Evolutionary conservation across 2,113 vertebrate species (phyloP), one percentile per base, ranked within the genome.

Genomic region (Pan paniscus): DNA sequence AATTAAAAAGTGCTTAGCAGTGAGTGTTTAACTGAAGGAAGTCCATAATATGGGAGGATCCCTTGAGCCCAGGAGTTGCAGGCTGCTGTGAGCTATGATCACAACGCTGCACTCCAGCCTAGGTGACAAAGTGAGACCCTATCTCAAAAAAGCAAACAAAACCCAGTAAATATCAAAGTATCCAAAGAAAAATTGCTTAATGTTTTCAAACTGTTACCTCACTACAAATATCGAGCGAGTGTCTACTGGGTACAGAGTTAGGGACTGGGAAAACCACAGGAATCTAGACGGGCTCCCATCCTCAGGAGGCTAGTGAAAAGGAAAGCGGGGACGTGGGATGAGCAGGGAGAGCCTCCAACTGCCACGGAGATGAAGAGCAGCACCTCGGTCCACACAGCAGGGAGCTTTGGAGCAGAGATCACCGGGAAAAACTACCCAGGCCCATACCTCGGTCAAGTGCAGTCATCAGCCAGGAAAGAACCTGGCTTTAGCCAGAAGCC

Each of bases 351-450:
- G 5, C 8, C 50, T 68, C 57, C 32, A 38, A 1, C 20, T 4
- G 43, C 1, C 38, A 20, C 2, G 6, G 3, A 1, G 11, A 57
- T 17, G 17, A 6, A 1, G 13, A 17, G 20, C 61, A 79, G 18
- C 9, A 75, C 80, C 40, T 1, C 0, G 0, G 23, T 52, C 43
- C n/a, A 38, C 43, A 25, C 14, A 46, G 0, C 6, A 12, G 11
- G 32, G 16, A 1, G 0, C 27, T 32, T 35, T n/a, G 3, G 70
- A 48, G 59, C n/a, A 64, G 55, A 88, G 57, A 70, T 59, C 1
- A 0, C 68, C 5, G 9, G 61, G 11, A 64, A 22, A 38, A 18
- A 10, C 2, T 0, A 25, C 46, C 92, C 72, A 38, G 32, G 8
- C 25, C 32, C 13, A 0, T 23, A 9, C 35, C 40, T 48, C 38